These are phyloP conservation scores for Malurus splendens DNA, from an alignment of 2,797 vertebrate genomes.

Conservation along the genomic window DNA sequence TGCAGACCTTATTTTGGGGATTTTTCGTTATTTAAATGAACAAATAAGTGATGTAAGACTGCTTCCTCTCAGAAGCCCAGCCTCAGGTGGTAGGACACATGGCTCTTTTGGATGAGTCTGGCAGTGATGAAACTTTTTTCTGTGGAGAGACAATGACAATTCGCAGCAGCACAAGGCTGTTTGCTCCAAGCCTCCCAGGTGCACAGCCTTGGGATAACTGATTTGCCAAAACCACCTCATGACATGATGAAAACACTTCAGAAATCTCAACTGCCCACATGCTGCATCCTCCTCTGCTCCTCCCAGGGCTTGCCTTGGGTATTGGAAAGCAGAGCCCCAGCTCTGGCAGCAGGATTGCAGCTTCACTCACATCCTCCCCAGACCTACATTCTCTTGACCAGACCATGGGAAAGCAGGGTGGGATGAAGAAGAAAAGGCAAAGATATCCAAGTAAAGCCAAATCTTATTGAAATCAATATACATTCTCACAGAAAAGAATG, in stretches of 20 bases:
- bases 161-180: not conserved
- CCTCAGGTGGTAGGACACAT: rapidly evolving
- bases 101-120: not conserved
- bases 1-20: not conserved
- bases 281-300: not conserved
- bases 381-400: not conserved
- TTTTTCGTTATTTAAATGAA: not conserved
- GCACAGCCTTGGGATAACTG: rapidly evolving
- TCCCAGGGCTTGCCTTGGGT: not conserved
- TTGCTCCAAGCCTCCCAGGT: not conserved
- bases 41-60: not conserved
- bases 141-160: not conserved
- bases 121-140: not conserved
- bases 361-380: not conserved
- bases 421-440: not conserved
- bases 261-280: not conserved
- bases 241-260: not conserved
- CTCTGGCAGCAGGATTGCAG: not conserved
- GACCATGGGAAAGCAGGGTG: rapidly evolving
- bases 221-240: not conserved
- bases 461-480: not conserved
- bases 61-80: not conserved
- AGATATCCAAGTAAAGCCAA: not conserved
- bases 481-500: not conserved
- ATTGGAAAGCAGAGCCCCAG: not conserved